Conservation (phyloP, 2,113 vertebrate genomes). For the Danionella cerebrum region DNA sequence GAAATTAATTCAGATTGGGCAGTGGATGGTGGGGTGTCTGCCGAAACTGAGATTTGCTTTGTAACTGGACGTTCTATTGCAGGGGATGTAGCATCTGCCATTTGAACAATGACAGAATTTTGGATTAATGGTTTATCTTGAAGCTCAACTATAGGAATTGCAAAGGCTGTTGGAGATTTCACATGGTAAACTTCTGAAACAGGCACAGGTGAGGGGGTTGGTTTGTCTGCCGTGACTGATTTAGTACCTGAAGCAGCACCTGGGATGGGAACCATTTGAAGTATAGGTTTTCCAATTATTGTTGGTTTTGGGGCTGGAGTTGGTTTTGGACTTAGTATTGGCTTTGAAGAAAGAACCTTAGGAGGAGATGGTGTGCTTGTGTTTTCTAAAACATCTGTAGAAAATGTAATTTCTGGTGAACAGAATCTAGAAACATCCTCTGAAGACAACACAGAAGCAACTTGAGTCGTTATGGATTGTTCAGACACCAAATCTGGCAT, state of each 20-base stretch:
- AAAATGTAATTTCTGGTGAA: not conserved
- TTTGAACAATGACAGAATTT: constrained; percentile 5
- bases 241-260: constrained; percentile 24
- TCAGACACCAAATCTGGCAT: constrained; percentile 13
- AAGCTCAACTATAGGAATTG: constrained; percentile 32
- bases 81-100: not conserved
- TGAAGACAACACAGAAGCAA: not conserved
- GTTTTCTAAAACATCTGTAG: not conserved
- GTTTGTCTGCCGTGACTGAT: not conserved
- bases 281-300: constrained; percentile 18
- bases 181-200: not conserved
- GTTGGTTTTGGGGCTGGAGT: not conserved
- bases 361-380: not conserved
- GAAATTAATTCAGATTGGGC: not conserved
- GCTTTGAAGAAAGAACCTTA: constrained; percentile 20
- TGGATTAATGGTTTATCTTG: not conserved
- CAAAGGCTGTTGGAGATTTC: constrained; percentile 9
- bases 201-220: not conserved
- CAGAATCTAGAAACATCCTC: not conserved
- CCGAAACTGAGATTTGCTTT: not conserved
- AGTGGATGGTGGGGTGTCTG: not conserved
- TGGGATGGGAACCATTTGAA: constrained; percentile 47
- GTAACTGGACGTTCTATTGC: constrained; percentile 12
- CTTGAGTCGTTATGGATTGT: not conserved
- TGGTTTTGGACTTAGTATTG: not conserved